Evolutionary conservation across 2,888 invertebrate species (phyloP).

Genomic region (Dromius quadrimaculatus): DNA sequence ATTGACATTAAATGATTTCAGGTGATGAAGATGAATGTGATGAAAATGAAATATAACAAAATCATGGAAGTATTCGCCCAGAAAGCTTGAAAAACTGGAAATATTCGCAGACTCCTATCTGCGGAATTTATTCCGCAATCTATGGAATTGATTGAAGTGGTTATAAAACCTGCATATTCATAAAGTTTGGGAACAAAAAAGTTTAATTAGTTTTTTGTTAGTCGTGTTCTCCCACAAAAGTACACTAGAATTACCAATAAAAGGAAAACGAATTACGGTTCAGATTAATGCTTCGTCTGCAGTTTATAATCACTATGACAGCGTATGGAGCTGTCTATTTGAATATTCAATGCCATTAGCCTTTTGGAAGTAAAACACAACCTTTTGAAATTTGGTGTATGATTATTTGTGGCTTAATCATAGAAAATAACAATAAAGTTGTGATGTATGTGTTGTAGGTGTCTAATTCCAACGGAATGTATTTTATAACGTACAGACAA

Average conservation of each 20-base stretch:
- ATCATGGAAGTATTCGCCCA: no score
- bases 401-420: no score
- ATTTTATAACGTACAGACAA: background rate
- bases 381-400: no score
- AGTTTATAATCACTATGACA: background rate
- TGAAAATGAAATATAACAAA: no score
- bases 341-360: no score
- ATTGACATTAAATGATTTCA: no score
- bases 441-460: constrained; percentile 18
- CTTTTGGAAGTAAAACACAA: no score
- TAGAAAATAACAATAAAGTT: constrained; percentile 6
- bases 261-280: constrained; percentile 1
- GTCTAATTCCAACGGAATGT: constrained; percentile 4
- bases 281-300: constrained; percentile 5
- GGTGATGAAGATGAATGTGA: no score
- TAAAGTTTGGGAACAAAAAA: constrained; percentile 44
- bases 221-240: constrained; percentile 14
- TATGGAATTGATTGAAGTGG: constrained; percentile 37
- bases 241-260: constrained; percentile 22
- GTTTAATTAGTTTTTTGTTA: constrained; percentile 40
- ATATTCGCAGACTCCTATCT: no score
- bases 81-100: no score
- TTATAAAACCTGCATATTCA: constrained; percentile 48
- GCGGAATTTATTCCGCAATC: no score
- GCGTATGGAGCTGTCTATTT: no score